These are phyloP conservation scores for Brachirus orientalis DNA, from an alignment of 2,113 vertebrate species.

Conservation along the genomic window DNA sequence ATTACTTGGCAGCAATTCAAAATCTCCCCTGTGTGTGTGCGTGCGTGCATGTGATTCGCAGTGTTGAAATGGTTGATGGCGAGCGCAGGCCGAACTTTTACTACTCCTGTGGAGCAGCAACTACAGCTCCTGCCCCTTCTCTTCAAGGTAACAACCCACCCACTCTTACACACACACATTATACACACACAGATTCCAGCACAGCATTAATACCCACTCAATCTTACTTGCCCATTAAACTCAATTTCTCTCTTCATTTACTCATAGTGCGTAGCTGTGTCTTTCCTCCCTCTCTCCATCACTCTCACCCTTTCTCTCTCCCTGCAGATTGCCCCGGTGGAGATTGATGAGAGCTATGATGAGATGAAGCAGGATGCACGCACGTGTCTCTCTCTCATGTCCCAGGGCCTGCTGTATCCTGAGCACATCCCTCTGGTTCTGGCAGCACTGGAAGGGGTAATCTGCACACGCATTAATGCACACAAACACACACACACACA, in stretches of 20 bases:
- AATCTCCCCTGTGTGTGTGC: not conserved
- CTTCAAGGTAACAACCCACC: slow-evolving; percentile 88
- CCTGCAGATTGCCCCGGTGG: slow-evolving; percentile 94
- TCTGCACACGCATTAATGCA: slow-evolving; percentile 2
- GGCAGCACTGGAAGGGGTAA: slow-evolving; percentile 90
- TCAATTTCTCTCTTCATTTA: slow-evolving; percentile 82
- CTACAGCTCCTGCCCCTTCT: slow-evolving; percentile 94
- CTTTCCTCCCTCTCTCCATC: slow-evolving; percentile 57
- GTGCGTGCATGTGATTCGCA: slow-evolving; percentile 60
- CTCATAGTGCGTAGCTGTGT: slow-evolving; percentile 69
- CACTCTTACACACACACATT: slow-evolving; percentile 24
- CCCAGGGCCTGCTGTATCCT: slow-evolving; percentile 96
- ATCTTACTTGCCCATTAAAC: slow-evolving; percentile 80
- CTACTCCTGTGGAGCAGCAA: slow-evolving; percentile 92
- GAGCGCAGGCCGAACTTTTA: slow-evolving; percentile 93
- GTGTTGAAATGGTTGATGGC: slow-evolving; percentile 99
- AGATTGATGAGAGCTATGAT: slow-evolving; percentile 98
- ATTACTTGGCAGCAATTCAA: slow-evolving; percentile 37
- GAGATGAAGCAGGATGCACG: slow-evolving; percentile 99
- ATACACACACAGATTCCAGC: slow-evolving; percentile 50
- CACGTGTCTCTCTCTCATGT: slow-evolving; percentile 96
- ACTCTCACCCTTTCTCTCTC: slow-evolving; percentile 37
- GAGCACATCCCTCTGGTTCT: slow-evolving; percentile 96
- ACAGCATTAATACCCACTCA: slow-evolving; percentile 78
- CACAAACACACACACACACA: slow-evolving; percentile 14